Base-by-base conservation (phyloP, 2,888 invertebrate species). In the Diploptera punctata region DNA sequence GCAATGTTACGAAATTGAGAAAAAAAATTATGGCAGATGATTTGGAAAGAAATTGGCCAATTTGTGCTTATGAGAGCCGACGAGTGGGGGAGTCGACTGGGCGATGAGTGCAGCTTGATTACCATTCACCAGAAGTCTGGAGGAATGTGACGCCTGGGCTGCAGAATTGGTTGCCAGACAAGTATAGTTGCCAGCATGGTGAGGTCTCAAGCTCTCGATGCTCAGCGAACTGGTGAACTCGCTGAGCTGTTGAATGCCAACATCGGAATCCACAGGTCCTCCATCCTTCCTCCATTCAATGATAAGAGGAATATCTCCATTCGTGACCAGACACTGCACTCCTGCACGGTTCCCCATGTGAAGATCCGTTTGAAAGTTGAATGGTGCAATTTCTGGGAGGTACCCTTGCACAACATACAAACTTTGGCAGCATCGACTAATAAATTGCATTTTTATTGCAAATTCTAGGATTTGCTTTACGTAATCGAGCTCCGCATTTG, bases 381-480 rank as follows among this genome's bases (percentile, higher is more conserved):
- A 83, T 9, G 83, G 81, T 62, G 80, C 78, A 60, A 84, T 82
- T 75, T 81, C 80, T 21, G n/a, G 83, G 83, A 44, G 79, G 78
- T 69, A 82, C 83, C 82, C 72, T 24, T 74, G 71, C 77, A 68
- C 71, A 72, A 75, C 29, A 43, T 29, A 52, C 57, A n/a, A n/a
- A n/a, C n/a, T n/a, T n/a, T n/a, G n/a, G n/a, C n/a, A n/a, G n/a
- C n/a, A n/a, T n/a, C n/a, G n/a, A n/a, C n/a, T n/a, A n/a, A n/a
- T n/a, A n/a, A n/a, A n/a, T n/a, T n/a, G n/a, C n/a, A n/a, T n/a
- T n/a, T n/a, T n/a, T n/a, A n/a, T n/a, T n/a, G n/a, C n/a, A n/a
- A n/a, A n/a, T n/a, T n/a, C n/a, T n/a, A n/a, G n/a, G n/a, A n/a
- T n/a, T n/a, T n/a, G n/a, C n/a, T n/a, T n/a, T n/a, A n/a, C n/a